A percentile compares a stretch with the other conserved stretches of the same genome.
phyloP scores from a whole-genome alignment of 2,113 vertebrate species.

The Aviceda subcristata region DNA sequence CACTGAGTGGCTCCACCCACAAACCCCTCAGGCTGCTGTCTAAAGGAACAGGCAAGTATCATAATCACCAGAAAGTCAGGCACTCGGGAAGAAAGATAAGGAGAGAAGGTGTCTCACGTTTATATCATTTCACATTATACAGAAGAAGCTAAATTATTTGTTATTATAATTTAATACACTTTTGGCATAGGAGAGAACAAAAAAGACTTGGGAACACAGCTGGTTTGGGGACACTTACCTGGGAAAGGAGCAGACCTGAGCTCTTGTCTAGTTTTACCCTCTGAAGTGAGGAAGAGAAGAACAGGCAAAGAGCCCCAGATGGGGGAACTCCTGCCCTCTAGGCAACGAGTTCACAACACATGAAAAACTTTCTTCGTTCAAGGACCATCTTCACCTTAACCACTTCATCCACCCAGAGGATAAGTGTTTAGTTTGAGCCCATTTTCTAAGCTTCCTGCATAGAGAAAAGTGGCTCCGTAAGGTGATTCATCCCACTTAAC shows the following conservation, averaged over 20 bases:
- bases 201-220: not conserved
- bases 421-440: not conserved
- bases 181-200: not conserved
- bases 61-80: not conserved
- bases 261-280: not conserved
- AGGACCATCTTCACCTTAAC: not conserved
- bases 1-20: not conserved
- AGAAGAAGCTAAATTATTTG: not conserved
- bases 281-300: not conserved
- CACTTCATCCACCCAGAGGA: not conserved
- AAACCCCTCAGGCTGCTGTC: not conserved
- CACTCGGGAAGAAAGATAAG: not conserved
- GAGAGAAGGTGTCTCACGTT: not conserved
- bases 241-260: not conserved
- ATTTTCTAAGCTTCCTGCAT: not conserved
- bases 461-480: not conserved
- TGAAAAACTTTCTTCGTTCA: not conserved
- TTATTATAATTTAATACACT: not conserved
- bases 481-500: not conserved
- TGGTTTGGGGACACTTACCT: not conserved
- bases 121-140: not conserved
- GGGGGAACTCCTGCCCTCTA: not conserved
- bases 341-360: not conserved
- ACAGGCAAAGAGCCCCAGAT: not conserved
- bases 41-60: not conserved